Evolutionary conservation across 2,797 vertebrate species (phyloP), one percentile per base, ranked within the genome.

Genomic region (Buphagus erythrorhynchus): DNA sequence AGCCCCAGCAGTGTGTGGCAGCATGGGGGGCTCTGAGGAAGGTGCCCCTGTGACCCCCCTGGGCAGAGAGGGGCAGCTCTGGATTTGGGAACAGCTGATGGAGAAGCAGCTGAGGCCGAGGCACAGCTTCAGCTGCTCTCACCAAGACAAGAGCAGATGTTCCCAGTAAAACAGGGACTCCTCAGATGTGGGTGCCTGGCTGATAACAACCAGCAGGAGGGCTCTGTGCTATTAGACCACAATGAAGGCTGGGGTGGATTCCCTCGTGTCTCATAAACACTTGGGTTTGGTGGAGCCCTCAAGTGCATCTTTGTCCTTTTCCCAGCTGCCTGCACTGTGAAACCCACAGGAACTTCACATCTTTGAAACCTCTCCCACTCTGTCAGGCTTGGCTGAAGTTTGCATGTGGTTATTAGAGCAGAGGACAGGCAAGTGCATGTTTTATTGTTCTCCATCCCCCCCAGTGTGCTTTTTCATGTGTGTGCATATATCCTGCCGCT

Each of bases 341-440:
- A 95, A 90, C 80, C 74, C 93, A 73, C 77, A 85, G 75, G 74
- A 94, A 40, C 91, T 89, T 61, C n/a, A 0, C 61, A 86, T 93
- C 93, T 90, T 75, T 80, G 91, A 96, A 93, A 91, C 61, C 72
- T 91, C 68, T 94, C 82, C 89, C 68, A 48, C 38, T 88, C 83
- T 86, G 75, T 57, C 78, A 86, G 87, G 61, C 54, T 93, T 90
- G 91, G 87, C 79, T 93, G 93, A 46, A 62, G 82, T 80, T 89
- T 90, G 61, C n/a, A 4, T 43, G 79, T 67, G 52, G 67, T 95
- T 95, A 49, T 88, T 86, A 86, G 79, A 90, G 75, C 79, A 80
- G 68, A 93, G 94, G 85, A 93, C 91, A 94, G 85, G 93, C 91
- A 94, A 93, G 85, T 3, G 35, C 88, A 69, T 84, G 91, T 93